Evolutionary conservation across 2,797 vertebrate species (phyloP).

Genomic region (Urocyon cinereoargenteus): DNA sequence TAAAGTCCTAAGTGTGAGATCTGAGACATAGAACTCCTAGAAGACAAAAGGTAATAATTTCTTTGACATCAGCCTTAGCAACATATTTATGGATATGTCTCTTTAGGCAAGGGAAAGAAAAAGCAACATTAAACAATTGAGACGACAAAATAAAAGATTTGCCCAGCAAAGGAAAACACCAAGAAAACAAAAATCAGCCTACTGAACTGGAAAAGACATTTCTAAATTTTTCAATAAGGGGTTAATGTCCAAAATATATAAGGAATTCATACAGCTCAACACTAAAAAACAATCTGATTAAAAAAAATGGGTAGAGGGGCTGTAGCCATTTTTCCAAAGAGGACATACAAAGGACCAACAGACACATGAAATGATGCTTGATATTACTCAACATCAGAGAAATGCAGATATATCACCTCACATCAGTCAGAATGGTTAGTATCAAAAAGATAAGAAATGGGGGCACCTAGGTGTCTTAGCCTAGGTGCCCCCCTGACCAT

Average conservation of each 20-base stretch:
- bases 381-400: not conserved
- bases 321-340: not conserved
- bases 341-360: not conserved
- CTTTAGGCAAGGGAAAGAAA: not conserved
- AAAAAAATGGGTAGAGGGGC: not conserved
- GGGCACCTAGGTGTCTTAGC: not conserved
- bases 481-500: too few relatives aligned
- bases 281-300: not conserved
- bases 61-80: not conserved
- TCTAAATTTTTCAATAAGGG: not conserved
- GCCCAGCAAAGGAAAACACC: not conserved
- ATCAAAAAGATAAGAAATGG: not conserved
- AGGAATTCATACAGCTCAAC: not conserved
- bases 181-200: not conserved
- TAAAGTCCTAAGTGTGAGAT: not conserved
- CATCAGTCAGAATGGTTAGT: not conserved
- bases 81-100: not conserved
- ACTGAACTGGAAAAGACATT: not conserved
- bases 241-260: not conserved
- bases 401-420: not conserved
- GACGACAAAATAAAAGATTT: not conserved
- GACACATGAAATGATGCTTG: not conserved
- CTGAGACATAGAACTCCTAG: not conserved
- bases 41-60: not conserved
- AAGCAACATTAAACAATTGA: not conserved